phyloP scores from a whole-genome alignment of 1,140 invertebrate genomes.

The Trypoxylus dichotomus region DNA sequence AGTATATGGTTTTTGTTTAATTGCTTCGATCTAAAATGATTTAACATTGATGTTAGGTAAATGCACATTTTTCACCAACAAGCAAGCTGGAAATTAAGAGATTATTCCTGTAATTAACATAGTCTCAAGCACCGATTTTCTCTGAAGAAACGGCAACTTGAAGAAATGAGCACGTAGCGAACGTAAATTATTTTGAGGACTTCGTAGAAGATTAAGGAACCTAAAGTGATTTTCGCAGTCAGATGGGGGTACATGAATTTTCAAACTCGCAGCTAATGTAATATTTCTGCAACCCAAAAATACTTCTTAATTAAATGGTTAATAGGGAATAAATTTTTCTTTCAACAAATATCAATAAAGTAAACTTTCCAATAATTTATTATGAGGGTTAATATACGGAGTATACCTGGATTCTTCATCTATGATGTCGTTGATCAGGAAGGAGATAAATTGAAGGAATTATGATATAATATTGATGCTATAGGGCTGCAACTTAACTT shows the following conservation, averaged over 20 bases:
- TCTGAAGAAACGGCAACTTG: not conserved
- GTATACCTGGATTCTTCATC: no score
- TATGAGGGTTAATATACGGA: no score
- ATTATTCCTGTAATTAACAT: not conserved
- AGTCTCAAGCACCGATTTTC: not conserved
- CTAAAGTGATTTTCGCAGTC: not conserved
- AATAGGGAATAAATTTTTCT: no score
- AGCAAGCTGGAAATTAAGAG: not conserved
- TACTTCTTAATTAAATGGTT: no score
- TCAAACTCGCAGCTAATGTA: not conserved
- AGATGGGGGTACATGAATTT: not conserved
- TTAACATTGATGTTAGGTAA: not conserved
- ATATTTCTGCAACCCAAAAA: no score
- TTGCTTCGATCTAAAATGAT: not conserved
- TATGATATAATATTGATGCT: no score
- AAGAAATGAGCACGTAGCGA: not conserved
- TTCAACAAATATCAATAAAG: no score
- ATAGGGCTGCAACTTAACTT: no score
- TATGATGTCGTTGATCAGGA: no score
- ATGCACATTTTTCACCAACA: not conserved
- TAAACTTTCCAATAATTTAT: no score
- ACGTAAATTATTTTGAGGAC: constrained; percentile 11
- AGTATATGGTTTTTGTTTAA: no score
- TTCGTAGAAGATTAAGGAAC: not conserved
- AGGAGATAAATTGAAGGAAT: no score